Conservation (phyloP, 2,113 vertebrate genomes). For the Tachycineta bicolor region DNA sequence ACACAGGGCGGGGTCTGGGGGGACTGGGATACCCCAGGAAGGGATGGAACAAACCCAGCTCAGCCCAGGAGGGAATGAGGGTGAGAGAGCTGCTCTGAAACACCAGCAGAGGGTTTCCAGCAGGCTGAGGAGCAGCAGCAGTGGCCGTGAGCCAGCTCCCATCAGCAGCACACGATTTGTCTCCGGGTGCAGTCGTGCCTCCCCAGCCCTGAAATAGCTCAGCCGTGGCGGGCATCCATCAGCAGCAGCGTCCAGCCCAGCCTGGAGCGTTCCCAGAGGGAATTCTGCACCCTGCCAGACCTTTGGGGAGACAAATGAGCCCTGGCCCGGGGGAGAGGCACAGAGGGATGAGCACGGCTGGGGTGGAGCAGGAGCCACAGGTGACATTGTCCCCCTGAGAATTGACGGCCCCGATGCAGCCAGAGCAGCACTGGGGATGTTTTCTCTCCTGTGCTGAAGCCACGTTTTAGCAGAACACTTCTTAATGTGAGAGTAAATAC, state of each 20-base stretch:
- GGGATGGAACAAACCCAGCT: fast-evolving
- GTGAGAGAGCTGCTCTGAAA: not conserved
- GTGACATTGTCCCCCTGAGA: not conserved
- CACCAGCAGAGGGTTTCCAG: not conserved
- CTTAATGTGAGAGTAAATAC: too few relatives aligned
- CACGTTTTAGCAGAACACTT: not conserved
- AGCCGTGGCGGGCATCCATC: not conserved
- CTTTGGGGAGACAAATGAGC: not conserved
- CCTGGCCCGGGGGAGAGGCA: not conserved
- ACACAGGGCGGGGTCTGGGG: too few relatives aligned
- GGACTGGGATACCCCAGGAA: not conserved
- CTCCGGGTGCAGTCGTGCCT: not conserved
- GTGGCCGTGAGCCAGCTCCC: constrained; percentile 22
- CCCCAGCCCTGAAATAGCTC: not conserved
- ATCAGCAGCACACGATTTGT: not conserved
- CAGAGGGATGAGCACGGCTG: fast-evolving
- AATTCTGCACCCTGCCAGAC: not conserved
- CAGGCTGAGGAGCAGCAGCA: not conserved
- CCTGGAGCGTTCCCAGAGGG: not conserved
- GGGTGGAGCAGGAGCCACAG: not conserved
- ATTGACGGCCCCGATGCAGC: not conserved
- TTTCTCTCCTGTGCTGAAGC: not conserved
- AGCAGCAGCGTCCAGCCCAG: not conserved
- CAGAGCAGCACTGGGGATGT: not conserved
- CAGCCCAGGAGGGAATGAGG: not conserved